Conservation (phyloP, 1,140 invertebrate genomes). For the Eupeodes corollae region DNA sequence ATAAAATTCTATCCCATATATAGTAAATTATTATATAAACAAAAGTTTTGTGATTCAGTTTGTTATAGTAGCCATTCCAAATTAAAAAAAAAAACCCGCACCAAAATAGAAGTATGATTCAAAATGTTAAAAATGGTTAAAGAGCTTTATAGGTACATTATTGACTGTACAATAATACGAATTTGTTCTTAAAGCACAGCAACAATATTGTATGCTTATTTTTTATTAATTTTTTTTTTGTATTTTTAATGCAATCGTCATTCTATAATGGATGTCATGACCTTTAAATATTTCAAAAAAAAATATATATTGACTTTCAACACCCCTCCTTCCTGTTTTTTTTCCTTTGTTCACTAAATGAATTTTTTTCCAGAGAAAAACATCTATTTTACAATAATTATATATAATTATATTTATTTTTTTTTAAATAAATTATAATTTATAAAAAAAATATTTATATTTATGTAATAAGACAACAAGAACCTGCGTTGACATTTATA, state of each 20-base stretch:
- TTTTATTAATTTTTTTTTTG: background rate
- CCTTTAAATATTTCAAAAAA: too few species aligned
- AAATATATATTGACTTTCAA: constrained; percentile 16
- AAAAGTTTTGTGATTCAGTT: background rate
- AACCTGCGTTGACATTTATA: too few species aligned
- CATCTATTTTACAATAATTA: background rate
- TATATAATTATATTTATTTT: too few species aligned
- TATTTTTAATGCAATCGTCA: background rate
- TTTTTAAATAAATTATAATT: too few species aligned
- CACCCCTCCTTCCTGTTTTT: constrained; percentile 37
- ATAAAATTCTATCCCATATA: background rate
- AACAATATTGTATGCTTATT: background rate
- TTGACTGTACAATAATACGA: too few species aligned
- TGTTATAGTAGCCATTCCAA: too few species aligned
- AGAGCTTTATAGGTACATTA: background rate
- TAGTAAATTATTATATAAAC: too few species aligned
- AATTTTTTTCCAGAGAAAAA: constrained; percentile 8
- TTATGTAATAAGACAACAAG: too few species aligned
- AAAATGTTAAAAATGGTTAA: background rate
- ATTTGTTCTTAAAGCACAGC: too few species aligned
- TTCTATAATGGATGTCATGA: too few species aligned
- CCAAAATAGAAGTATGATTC: background rate
- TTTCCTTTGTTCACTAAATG: constrained; percentile 13
- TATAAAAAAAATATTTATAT: too few species aligned
- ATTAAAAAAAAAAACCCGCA: background rate